Percentiles rank a stretch among this genome's conserved stretches.
phyloP scores from a whole-genome alignment of 2,113 vertebrate genomes.

The Pedionomus torquatus region DNA sequence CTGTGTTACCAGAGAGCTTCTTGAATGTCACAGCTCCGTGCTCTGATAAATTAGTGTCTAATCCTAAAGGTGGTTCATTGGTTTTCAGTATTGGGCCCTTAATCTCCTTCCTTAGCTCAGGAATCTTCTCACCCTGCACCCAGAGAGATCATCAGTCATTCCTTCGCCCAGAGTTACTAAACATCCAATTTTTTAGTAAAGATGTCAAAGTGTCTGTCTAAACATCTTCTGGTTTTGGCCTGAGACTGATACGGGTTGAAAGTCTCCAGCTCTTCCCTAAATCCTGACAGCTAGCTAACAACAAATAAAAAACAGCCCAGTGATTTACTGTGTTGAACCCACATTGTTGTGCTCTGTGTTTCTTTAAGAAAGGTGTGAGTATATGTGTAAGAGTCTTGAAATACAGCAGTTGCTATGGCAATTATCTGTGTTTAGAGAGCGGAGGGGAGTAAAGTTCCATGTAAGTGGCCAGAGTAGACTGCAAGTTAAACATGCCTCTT shows the following conservation, averaged over 20 bases:
- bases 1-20: neutral
- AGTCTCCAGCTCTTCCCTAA: conserved; percentile 67
- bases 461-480: conserved; percentile 71
- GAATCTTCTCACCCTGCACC: conserved; percentile 53
- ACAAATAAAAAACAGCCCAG: conserved; percentile 74
- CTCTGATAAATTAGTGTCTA: conserved; percentile 51
- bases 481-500: conserved; percentile 71
- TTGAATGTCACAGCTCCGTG: neutral
- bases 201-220: conserved; percentile 68
- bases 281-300: conserved; percentile 72
- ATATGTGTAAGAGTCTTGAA: conserved; percentile 70
- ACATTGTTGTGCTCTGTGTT: conserved; percentile 75
- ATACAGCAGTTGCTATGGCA: conserved; percentile 77
- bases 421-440: conserved; percentile 86
- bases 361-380: conserved; percentile 83
- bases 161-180: conserved; percentile 45
- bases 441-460: conserved; percentile 75
- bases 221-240: conserved; percentile 52
- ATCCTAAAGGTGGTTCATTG: conserved; percentile 25
- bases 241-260: conserved; percentile 35
- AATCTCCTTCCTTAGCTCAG: conserved; percentile 44
- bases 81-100: conserved; percentile 39
- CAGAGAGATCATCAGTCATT: conserved; percentile 53
- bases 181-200: conserved; percentile 46
- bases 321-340: conserved; percentile 74